These are phyloP conservation scores for Podarcis lilfordi DNA, from an alignment of 2,797 vertebrate genomes.

Conservation along the genomic window DNA sequence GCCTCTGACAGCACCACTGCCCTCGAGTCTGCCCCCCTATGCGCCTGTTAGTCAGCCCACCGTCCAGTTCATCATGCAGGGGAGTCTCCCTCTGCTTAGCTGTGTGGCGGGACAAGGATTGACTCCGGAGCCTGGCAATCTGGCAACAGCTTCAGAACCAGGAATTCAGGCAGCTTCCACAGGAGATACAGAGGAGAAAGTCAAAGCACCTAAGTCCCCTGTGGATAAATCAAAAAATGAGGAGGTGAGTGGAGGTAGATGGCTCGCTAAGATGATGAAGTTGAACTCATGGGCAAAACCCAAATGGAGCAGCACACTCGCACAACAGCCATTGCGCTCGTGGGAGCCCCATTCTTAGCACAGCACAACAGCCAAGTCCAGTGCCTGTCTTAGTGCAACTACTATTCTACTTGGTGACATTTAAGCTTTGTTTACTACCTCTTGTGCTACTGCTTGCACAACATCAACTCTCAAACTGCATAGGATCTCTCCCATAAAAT, in stretches of 20 bases:
- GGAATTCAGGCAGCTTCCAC: constrained; percentile 60
- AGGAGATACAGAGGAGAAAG: constrained; percentile 56
- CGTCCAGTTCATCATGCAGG: constrained; percentile 76
- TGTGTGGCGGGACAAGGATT: constrained; percentile 62
- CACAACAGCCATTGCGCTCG: not conserved
- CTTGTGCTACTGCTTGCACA: no score
- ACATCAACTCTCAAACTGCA: no score
- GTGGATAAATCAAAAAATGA: constrained; percentile 79
- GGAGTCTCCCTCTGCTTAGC: constrained; percentile 64
- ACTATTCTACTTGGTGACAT: no score
- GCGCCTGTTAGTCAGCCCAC: constrained; percentile 74
- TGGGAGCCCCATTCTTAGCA: no score
- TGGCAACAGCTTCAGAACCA: constrained; percentile 67
- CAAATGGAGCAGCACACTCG: not conserved
- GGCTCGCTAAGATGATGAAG: not conserved
- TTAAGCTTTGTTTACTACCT: no score
- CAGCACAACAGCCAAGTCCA: no score
- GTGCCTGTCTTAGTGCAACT: no score
- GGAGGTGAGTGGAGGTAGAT: constrained; percentile 73
- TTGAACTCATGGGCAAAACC: not conserved
- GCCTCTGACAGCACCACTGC: constrained; percentile 67
- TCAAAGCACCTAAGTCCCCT: constrained; percentile 50
- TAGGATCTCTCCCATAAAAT: not conserved
- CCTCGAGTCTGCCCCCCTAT: constrained; percentile 64
- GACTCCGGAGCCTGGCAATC: constrained; percentile 61